These are phyloP conservation scores for Percopsis transmontana DNA, from an alignment of 2,113 vertebrate genomes.

Conservation along the genomic window DNA sequence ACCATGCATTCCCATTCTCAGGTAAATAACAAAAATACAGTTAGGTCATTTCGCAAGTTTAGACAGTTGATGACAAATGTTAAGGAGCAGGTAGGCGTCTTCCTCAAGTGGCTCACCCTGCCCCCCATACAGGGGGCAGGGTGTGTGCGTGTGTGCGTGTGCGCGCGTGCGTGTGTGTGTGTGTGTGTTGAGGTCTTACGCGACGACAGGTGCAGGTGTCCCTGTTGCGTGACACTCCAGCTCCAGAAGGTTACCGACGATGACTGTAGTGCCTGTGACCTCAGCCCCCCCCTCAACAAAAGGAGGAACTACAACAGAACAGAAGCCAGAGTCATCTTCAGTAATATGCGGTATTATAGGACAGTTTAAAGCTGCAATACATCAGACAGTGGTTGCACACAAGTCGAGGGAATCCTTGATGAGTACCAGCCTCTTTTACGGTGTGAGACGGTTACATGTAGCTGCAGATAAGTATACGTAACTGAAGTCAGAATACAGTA, in stretches of 20 bases:
- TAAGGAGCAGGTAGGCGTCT: too few species aligned
- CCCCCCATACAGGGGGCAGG: too few species aligned
- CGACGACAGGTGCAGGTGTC: constrained; percentile 84
- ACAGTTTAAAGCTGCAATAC: not conserved
- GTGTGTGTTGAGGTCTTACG: constrained; percentile 75
- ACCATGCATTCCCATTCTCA: too few species aligned
- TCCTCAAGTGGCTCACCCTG: not conserved
- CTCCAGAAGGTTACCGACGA: constrained; percentile 84
- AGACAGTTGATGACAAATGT: too few species aligned
- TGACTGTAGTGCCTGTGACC: constrained; percentile 80
- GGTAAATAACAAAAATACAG: too few species aligned
- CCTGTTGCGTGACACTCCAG: constrained; percentile 87
- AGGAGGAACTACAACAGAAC: constrained; percentile 83
- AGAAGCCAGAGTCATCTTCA: not conserved
- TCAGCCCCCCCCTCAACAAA: constrained; percentile 82
- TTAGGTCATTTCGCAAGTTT: too few species aligned
- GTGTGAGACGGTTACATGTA: not conserved
- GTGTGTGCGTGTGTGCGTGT: not conserved
- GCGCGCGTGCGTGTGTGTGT: not conserved
- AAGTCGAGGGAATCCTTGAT: not conserved
- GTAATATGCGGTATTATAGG: not conserved
- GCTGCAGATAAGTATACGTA: not conserved
- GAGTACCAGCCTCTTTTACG: not conserved
- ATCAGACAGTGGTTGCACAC: not conserved
- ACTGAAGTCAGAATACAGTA: not conserved